phyloP scores from a whole-genome alignment of 2,797 vertebrate genomes.

The Lutjanus argentimaculatus region DNA sequence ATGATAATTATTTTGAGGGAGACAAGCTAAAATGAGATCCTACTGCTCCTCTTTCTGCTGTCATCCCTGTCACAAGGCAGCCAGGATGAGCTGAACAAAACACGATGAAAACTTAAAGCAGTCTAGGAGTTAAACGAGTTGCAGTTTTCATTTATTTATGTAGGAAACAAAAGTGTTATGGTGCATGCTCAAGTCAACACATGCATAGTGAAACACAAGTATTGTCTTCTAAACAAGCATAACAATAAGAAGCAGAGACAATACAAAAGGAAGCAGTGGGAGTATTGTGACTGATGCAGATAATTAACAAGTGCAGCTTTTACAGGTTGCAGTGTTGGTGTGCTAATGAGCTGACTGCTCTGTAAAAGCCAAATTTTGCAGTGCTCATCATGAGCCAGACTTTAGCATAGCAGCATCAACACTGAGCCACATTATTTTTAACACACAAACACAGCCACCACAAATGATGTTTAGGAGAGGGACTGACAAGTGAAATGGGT shows the following conservation, averaged over 20 bases:
- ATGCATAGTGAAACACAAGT: background rate
- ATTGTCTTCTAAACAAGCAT: background rate
- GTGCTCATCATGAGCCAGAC: background rate
- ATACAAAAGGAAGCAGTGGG: background rate
- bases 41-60: constrained; percentile 21
- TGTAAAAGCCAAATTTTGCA: background rate
- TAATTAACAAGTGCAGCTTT: background rate
- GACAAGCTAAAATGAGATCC: constrained; percentile 7
- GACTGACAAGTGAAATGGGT: background rate
- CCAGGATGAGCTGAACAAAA: constrained; percentile 28
- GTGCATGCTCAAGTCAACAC: background rate
- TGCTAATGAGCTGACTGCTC: constrained; percentile 12
- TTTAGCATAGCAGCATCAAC: constrained; percentile 1
- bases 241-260: background rate
- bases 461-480: background rate
- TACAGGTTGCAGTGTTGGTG: constrained; percentile 5
- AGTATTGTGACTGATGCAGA: constrained; percentile 18
- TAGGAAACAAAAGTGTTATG: constrained; percentile 1
- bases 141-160: constrained; percentile 26
- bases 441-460: background rate
- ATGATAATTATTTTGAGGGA: constrained; percentile 34
- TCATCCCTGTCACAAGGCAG: background rate
- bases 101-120: constrained; percentile 14
- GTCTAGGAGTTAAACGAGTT: background rate
- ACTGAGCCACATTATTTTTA: background rate